Percentiles rank a stretch among this genome's conserved stretches.
Conservation (phyloP, 2,888 invertebrate genomes). For the Xylophagus ater region DNA sequence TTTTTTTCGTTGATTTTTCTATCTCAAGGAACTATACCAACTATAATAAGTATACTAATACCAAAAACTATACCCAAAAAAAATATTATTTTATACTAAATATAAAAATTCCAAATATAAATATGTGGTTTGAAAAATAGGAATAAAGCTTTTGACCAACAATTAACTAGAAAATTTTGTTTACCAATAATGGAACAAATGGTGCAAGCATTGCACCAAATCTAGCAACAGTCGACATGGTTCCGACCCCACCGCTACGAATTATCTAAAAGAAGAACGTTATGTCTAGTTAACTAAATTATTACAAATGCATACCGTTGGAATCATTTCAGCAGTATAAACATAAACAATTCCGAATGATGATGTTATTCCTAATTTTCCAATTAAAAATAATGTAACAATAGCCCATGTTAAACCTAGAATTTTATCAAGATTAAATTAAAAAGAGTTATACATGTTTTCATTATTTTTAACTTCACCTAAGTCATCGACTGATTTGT, state of each 20-base stretch:
- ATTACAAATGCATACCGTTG: slow-evolving; percentile 26
- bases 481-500: not conserved
- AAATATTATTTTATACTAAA: not conserved
- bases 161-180: slow-evolving; percentile 11
- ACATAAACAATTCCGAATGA: slow-evolving; percentile 53
- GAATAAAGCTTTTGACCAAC: too few species aligned
- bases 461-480: not conserved
- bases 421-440: slow-evolving; percentile 11
- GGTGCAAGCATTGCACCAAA: slow-evolving; percentile 51
- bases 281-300: slow-evolving; percentile 1
- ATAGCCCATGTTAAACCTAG: slow-evolving; percentile 44
- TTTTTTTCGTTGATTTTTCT: too few species aligned
- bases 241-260: slow-evolving; percentile 48
- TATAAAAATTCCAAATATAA: too few species aligned
- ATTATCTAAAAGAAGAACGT: slow-evolving; percentile 30
- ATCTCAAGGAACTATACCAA: not conserved
- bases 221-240: slow-evolving; percentile 47
- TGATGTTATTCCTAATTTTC: slow-evolving; percentile 52
- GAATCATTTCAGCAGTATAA: slow-evolving; percentile 42
- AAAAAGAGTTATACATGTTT: not conserved
- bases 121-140: too few species aligned
- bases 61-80: not conserved
- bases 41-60: not conserved
- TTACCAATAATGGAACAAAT: slow-evolving; percentile 48
- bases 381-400: slow-evolving; percentile 46